Evolutionary conservation across 1,140 invertebrate genomes (phyloP), one percentile per base, ranked within the genome.

Genomic region (Agraylea sexmaculata): DNA sequence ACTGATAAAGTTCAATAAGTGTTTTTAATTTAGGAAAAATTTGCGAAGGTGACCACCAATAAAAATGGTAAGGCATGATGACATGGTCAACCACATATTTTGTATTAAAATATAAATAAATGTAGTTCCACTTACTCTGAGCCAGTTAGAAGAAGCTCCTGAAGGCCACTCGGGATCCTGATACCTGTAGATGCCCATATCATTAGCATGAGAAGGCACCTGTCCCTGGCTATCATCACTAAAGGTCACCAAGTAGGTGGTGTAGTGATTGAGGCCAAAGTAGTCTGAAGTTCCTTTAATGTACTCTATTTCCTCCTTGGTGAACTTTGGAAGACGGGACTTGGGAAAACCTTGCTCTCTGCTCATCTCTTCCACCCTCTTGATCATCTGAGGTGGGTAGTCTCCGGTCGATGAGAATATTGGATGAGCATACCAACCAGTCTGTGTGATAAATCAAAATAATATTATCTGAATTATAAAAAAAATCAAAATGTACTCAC

Each of bases 371-470:
- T 66, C 65, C 0, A 83, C 70, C 7, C 68, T 55, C 40, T 74
- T 59, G 33, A 72, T 73, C 60, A 83, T 69, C 21, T 78, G 58
- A 30, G 68, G 59, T 3, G 78, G 77, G 53, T 83, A 83, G 51
- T 81, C 74, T 18, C 79, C 78, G 41, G 68, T 60, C 13, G 58
- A 62, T 6, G 71, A 71, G 51, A 72, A 77, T 15, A 83, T 71
- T 0, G 80, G 78, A 55, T 79, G 68, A 1, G 69, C 75, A 43
- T 75, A 80, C 76, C 74, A 78, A 7, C 73, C 74, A 29, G 73
- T 56, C 69, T 73, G 53, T 11, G 23, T 8, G n/a, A 7, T 27
- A n/a, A 27, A 8, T 27, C 23, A 27, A 27, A 8, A 27, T n/a
- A 7, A n/a, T 27, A 27, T 27, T 27, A 25, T 25, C n/a, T 25